Evolutionary conservation across 2,797 vertebrate species (phyloP).

Genomic region (Rhabdomys pumilio): DNA sequence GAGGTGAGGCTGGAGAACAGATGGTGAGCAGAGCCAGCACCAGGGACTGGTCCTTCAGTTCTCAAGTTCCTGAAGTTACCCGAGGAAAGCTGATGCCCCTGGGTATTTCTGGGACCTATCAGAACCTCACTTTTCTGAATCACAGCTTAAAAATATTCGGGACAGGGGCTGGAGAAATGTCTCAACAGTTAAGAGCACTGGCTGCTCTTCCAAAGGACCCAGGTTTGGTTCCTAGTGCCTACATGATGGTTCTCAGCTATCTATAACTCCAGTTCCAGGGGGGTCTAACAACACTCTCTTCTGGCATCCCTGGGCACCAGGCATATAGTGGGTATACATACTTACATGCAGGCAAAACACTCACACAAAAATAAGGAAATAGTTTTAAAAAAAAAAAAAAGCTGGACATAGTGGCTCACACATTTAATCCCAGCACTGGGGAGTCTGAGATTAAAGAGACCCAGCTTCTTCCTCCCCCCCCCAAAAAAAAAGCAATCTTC

Average conservation of each 20-base stretch:
- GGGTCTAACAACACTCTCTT: not conserved
- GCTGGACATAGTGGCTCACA: not conserved
- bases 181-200: not conserved
- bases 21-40: not conserved
- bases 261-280: not conserved
- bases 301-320: not conserved
- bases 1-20: not conserved
- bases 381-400: not conserved
- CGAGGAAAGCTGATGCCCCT: not conserved
- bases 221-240: not conserved
- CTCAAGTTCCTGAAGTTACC: not conserved
- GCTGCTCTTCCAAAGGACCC: not conserved
- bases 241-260: not conserved
- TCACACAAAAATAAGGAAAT: not conserved
- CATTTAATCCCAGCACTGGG: not conserved
- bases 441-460: not conserved
- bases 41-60: not conserved
- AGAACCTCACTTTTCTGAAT: conserved; percentile 42
- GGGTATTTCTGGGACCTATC: not conserved
- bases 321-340: not conserved
- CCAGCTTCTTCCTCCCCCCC: not conserved
- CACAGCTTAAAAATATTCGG: conserved; percentile 19
- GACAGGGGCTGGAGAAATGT: not conserved
- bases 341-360: not conserved
- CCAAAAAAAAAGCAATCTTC: not conserved